phyloP scores from a whole-genome alignment of 2,797 vertebrate species.

The Phalanger gymnotis region DNA sequence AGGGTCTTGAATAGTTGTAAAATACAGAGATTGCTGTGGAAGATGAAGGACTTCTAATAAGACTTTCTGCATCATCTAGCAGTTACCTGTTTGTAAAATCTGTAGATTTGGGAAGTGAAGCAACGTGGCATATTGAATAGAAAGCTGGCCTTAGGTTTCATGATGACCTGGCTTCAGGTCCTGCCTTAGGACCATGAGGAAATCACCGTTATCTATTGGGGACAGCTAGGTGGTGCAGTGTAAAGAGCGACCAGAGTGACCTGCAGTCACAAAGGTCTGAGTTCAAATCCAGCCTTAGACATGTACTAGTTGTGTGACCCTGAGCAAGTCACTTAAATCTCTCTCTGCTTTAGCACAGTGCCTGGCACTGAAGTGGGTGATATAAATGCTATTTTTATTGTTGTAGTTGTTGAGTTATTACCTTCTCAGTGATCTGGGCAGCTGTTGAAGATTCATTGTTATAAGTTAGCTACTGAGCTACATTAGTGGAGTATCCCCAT shows the following conservation, averaged over 20 bases:
- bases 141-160: background rate
- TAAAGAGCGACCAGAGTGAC: background rate
- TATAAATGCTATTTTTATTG: background rate
- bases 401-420: too few species aligned
- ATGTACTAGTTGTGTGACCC: background rate
- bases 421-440: background rate
- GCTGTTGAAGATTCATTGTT: background rate
- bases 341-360: background rate
- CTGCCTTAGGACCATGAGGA: background rate
- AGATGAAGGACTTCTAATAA: background rate
- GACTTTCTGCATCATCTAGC: background rate
- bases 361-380: background rate
- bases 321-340: background rate
- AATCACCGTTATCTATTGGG: background rate
- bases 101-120: background rate
- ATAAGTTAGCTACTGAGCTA: background rate
- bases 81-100: background rate
- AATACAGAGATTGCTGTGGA: background rate
- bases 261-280: background rate
- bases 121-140: background rate
- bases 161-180: background rate
- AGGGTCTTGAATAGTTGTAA: background rate
- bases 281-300: background rate
- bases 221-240: background rate
- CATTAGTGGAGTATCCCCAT: background rate